Percentiles rank a stretch among this genome's conserved stretches.
Conservation (phyloP, 2,113 vertebrate species). For the Columba livia region DNA sequence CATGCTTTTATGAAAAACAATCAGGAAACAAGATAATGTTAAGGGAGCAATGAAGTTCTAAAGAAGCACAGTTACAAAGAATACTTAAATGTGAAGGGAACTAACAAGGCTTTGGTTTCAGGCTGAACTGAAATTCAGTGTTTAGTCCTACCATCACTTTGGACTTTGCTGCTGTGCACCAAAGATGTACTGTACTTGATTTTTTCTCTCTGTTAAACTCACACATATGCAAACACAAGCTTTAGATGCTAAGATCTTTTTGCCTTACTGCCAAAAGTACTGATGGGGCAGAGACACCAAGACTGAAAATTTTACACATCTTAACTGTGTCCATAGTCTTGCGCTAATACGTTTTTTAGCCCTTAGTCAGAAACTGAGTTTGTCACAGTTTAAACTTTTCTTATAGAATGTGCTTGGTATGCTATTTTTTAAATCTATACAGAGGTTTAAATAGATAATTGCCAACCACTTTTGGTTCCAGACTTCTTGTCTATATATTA, state of each 20-base stretch:
- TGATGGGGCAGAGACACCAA: neutral
- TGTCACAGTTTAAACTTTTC: neutral
- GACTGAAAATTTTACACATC: neutral
- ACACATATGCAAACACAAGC: neutral
- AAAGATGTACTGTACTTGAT: neutral
- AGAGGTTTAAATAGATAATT: neutral
- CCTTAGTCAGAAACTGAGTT: neutral
- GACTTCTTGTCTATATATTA: constrained; percentile 12
- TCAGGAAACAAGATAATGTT: neutral
- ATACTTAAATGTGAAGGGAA: neutral
- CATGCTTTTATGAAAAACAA: neutral
- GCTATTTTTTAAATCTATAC: neutral
- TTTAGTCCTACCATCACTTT: neutral
- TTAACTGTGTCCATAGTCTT: neutral
- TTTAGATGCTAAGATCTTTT: neutral
- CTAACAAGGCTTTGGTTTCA: neutral
- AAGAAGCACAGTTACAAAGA: neutral
- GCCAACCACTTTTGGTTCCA: neutral
- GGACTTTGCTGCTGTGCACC: neutral
- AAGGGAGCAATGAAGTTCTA: neutral
- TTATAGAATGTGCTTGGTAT: neutral
- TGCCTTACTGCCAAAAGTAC: neutral
- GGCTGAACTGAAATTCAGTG: neutral
- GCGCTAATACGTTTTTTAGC: neutral
- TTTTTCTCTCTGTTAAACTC: neutral